These are phyloP conservation scores for Hermaeophaga mercurialis DNA, from an alignment of 2,888 invertebrate genomes.

Conservation along the genomic window DNA sequence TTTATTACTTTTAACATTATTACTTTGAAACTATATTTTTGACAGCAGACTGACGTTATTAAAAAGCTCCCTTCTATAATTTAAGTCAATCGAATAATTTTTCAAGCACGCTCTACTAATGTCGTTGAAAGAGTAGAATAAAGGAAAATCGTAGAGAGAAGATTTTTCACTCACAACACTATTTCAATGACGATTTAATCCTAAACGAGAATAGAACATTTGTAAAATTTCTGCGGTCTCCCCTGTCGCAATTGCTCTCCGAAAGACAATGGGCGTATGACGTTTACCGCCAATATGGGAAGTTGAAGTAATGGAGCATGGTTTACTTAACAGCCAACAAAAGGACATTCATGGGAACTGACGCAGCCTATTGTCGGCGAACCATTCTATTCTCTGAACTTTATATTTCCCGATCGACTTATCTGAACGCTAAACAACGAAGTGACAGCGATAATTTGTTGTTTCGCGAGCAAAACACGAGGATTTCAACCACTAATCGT, in stretches of 20 bases:
- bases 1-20: too few relatives aligned
- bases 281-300: slow-evolving; percentile 12
- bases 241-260: background rate
- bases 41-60: too few relatives aligned
- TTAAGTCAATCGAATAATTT: too few relatives aligned
- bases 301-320: slow-evolving; percentile 21
- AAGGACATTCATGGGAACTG: slow-evolving; percentile 34
- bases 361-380: slow-evolving; percentile 27
- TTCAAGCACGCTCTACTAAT: too few relatives aligned
- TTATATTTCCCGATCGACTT: slow-evolving; percentile 15
- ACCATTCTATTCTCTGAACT: slow-evolving; percentile 12
- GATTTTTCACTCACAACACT: too few relatives aligned
- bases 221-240: slow-evolving; percentile 10
- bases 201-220: background rate
- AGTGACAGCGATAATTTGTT: slow-evolving; percentile 1
- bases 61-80: too few relatives aligned
- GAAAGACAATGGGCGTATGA: background rate
- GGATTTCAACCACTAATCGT: too few relatives aligned
- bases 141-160: too few relatives aligned
- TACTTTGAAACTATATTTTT: too few relatives aligned
- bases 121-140: too few relatives aligned
- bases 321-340: slow-evolving; percentile 19
- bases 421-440: slow-evolving; percentile 1
- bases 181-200: too few relatives aligned
- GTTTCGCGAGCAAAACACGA: background rate